Base-by-base conservation (phyloP, 2,797 vertebrate species). In the Cynopterus sphinx region DNA sequence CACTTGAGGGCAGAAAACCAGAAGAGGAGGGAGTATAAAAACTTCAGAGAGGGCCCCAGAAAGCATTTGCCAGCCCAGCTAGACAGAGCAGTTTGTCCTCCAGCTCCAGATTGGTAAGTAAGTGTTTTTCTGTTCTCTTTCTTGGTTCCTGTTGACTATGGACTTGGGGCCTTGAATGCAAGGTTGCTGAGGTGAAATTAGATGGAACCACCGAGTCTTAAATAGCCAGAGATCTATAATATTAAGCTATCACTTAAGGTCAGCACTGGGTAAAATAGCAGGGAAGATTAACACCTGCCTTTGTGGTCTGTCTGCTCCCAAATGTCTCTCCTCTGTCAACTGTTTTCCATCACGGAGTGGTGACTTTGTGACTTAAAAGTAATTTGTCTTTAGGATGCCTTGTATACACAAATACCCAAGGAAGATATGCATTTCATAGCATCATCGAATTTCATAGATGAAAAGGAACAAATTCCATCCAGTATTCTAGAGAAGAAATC, bases 1-100 rank as follows among this genome's bases (percentile, higher is more conserved):
- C 93, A 81, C 95, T 96, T 94, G 84, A 51, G 43, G 85, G 85
- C 28, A 94, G 86, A 95, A 95, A 63, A 92, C 73, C 63, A 96
- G 97, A 96, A 97, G 57, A 4, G 94, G 92, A 95, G 95, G 96
- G 82, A 4, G 2, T 49, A 55, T 67, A 65, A 86, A 75, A 51
- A 17, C 49, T 46, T 28, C 77, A n/a, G 86, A 96, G 95, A 97
- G 85, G 94, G 95, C 95, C 63, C 83, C 57, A 53, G 0, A 65
- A 87, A 94, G 26, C 49, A 11, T 91, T 92, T 53, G 7, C 31
- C 1, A 15, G 16, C 55, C 33, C 10, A 83, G 92, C 90, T 68
- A 88, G 94, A 97, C n/a, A 49, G 36, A 85, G 70, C 65, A 55
- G 1, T 65, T 93, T 61, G 46, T 81, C 79, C 26, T 95, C 92